phyloP scores from a whole-genome alignment of 35 echinoderm and acorn worm genomes.

The Apostichopus californicus region DNA sequence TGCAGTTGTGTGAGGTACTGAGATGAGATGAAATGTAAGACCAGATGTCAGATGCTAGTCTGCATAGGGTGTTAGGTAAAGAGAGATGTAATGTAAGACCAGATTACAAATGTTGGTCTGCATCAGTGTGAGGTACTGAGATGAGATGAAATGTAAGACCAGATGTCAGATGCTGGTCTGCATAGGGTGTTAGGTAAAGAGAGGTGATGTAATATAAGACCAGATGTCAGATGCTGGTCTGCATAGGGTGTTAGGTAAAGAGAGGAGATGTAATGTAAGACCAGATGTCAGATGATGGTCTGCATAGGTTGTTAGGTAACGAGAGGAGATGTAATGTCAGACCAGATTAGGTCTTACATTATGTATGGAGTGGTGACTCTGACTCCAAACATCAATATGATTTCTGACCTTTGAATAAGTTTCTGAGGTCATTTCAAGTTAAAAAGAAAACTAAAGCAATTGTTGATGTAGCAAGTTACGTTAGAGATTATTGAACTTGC shows the following conservation, averaged over 20 bases:
- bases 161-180: not conserved
- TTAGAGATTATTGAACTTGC: no score
- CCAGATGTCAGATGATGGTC: no score
- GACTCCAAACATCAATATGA: no score
- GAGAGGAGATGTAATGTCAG: not conserved
- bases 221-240: not conserved
- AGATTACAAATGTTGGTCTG: no score
- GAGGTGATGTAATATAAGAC: not conserved
- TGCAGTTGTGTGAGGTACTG: constrained; percentile 46
- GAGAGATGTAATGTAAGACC: not conserved
- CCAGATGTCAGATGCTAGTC: not conserved
- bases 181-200: no score
- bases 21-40: not conserved
- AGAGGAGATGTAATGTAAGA: not conserved
- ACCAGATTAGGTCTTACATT: no score
- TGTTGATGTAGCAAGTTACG: no score
- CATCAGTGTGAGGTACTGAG: not conserved
- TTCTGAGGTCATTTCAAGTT: no score
- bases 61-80: not conserved
- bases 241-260: not conserved
- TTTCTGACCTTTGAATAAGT: no score
- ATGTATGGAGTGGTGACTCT: no score
- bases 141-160: not conserved
- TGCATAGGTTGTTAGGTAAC: no score
- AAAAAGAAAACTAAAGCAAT: no score